These are phyloP conservation scores for Tachycineta bicolor DNA, from an alignment of 2,113 vertebrate genomes.

Conservation along the genomic window DNA sequence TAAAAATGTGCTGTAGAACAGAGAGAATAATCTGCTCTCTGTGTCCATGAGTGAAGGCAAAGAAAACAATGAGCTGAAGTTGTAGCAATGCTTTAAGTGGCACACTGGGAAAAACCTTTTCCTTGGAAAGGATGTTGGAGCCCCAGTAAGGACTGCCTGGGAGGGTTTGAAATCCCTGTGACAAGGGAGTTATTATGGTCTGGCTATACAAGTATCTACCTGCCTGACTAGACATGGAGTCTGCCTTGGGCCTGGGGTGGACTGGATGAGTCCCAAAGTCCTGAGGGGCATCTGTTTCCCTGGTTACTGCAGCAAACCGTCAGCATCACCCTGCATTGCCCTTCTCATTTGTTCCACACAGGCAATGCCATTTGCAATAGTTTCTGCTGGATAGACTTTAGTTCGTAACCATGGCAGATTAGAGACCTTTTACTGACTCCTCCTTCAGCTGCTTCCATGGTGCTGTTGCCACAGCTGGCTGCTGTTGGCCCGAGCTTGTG, in stretches of 20 bases:
- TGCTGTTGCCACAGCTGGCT: background rate
- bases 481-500: fast-evolving
- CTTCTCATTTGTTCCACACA: background rate
- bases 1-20: background rate
- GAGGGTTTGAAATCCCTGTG: background rate
- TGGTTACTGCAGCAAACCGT: background rate
- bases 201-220: background rate
- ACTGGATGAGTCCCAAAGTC: background rate
- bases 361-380: background rate
- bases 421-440: background rate
- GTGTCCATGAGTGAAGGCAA: background rate
- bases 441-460: background rate
- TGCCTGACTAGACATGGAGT: background rate
- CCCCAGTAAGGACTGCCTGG: background rate
- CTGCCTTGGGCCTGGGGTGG: background rate
- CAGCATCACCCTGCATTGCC: background rate
- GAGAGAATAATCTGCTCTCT: background rate
- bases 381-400: background rate
- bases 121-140: background rate
- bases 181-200: background rate
- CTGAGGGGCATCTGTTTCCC: background rate
- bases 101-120: background rate
- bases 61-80: background rate
- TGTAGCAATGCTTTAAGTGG: background rate
- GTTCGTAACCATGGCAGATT: background rate